Evolutionary conservation across 1,140 invertebrate species (phyloP), one percentile per base, ranked within the genome.

Genomic region (Conopomorpha cramerella): DNA sequence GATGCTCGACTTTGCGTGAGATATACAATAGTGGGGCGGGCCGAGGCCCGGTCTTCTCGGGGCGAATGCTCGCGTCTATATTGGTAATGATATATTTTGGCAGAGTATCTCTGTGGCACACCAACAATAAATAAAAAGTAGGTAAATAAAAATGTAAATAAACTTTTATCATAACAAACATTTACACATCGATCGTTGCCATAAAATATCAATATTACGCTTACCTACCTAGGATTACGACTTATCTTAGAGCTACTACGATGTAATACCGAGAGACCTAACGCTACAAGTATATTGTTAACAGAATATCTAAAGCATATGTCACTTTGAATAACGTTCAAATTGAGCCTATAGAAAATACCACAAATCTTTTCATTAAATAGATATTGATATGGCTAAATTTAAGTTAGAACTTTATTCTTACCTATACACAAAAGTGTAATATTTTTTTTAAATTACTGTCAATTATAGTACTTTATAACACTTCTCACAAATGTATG

Each of bases 351-450:
- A 76, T 76, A 76, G 66, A 76, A 76, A 73, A 76, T 73, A 73
- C 68, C 71, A 76, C 66, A 70, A 72, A 73, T 76, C 71, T 76
- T 73, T 73, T 64, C n/a, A 71, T 73, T 70, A 71, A 71, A 76
- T 76, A 73, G 71, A 71, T 70, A 79, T 70, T 79, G 77, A 79
- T 79, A 79, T 79, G 77, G 77, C 77, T 79, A 78, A 78, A 76
- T 77, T 79, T 77, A 78, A 78, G 73, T 78, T 76, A 76, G 55
- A 76, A 72, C 71, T 76, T 71, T 76, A 71, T 67, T 46, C 66
- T 76, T 72, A 71, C 50, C 71, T 76, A 76, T 76, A 76, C 71
- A 76, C 71, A 76, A 76, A 76, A 76, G 71, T 76, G 71, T 76
- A 76, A 72, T 76, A 72, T 68, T 51, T 72, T 73, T n/a, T 29